Evolutionary conservation across 2,797 vertebrate species (phyloP).

Genomic region (Zonotrichia albicollis): DNA sequence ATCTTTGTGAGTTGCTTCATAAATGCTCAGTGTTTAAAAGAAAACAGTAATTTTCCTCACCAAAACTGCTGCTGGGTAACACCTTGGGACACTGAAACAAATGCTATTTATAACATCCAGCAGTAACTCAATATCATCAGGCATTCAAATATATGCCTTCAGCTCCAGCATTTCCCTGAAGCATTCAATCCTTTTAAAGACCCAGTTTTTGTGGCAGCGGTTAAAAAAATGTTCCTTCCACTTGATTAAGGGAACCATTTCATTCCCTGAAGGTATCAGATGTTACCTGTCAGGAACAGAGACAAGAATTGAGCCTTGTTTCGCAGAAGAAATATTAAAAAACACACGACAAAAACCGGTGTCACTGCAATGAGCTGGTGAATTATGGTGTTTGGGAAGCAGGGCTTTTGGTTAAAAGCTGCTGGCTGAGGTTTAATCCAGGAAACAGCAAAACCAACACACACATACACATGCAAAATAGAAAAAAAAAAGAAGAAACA

Average conservation of each 20-base stretch:
- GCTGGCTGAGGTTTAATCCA: slow-evolving; percentile 11
- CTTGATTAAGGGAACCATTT: slow-evolving; percentile 28
- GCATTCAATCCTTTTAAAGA: background rate
- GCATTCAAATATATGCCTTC: slow-evolving; percentile 29
- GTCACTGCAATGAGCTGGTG: background rate
- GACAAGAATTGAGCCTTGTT: slow-evolving; percentile 51
- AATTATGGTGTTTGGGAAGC: slow-evolving; percentile 10
- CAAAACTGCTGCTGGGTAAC: background rate
- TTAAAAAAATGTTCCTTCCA: slow-evolving; percentile 1
- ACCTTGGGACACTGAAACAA: background rate
- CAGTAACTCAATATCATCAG: slow-evolving; percentile 28
- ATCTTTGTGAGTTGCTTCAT: background rate
- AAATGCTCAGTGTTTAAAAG: background rate
- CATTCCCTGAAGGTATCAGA: slow-evolving; percentile 40
- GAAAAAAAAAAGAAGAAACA: accelerated
- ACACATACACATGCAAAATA: too few species aligned
- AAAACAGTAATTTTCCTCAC: background rate
- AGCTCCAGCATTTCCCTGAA: slow-evolving; percentile 8
- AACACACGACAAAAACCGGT: slow-evolving; percentile 5
- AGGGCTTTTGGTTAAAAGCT: slow-evolving; percentile 17
- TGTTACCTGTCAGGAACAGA: slow-evolving; percentile 35
- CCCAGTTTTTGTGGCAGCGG: background rate
- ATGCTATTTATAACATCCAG: slow-evolving; percentile 25
- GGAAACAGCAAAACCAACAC: background rate
- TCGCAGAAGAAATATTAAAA: slow-evolving; percentile 42